Base-by-base conservation (phyloP, 37 sponge, comb jelly and placozoan genomes). In the Mnemiopsis leidyi region DNA sequence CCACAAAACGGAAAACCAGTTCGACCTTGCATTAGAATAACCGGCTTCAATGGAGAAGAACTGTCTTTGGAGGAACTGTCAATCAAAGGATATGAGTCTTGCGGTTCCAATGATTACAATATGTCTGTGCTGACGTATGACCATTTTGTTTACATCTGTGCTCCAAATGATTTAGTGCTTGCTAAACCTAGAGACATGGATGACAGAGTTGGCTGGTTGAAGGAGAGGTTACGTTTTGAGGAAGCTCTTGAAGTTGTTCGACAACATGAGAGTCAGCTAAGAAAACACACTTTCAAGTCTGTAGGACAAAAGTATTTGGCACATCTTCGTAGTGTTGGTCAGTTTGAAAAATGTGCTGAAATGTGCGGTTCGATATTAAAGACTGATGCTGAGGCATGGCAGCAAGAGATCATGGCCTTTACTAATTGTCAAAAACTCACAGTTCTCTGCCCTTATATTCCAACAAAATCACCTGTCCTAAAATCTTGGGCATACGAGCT, bases 151-250 rank as follows among this genome's bases (percentile, higher is more conserved):
- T 85, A 85, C 23, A 85, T 85, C 25, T 85, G 61, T 40, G 90
- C 90, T 39, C 90, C 90, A 23, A 40, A 13, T 39, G 90, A 85
- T 39, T 37, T 85, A 1, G 61, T 85, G n/a, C 26, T 85, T 0
- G 90, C 90, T n/a, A 85, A 85, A 39, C 94, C 94, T 61, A 83
- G 96, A 67, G 95, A 94, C 69, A 93, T 93, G 23, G 94, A 94
- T 38, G 98, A 98, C 76, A 95, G 95, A 35, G 93, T 98, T 0
- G 95, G 95, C 13, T 98, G 96, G 96, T 93, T 96, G 32, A 23
- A 95, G 69, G 88, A 94, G 33, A 69, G 92, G 28, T 71, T 93
- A 29, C 67, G 93, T 25, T 97, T 93, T 79, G 95, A 95, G 93
- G 95, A 93, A 69, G 93, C 95, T 0, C 93, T 94, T 0, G 79